phyloP scores from a whole-genome alignment of 2,113 vertebrate genomes.

The Aix galericulata region DNA sequence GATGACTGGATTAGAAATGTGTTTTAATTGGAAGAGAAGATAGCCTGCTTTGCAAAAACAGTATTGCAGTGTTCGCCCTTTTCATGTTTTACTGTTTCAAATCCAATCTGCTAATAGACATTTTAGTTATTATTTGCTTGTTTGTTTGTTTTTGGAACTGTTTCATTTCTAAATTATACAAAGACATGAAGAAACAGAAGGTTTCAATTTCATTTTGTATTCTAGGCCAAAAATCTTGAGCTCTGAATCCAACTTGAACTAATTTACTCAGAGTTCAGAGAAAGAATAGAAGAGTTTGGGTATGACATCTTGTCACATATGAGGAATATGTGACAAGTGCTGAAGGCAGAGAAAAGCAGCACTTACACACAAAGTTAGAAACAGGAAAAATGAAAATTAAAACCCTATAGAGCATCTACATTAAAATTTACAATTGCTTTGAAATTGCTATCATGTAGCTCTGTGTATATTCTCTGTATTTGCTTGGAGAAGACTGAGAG shows the following conservation, averaged over 20 bases:
- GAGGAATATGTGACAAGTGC: neutral
- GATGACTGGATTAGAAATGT: neutral
- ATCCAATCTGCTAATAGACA: neutral
- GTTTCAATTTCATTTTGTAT: neutral
- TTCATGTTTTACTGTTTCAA: neutral
- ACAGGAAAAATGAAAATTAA: neutral
- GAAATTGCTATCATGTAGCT: neutral
- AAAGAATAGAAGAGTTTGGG: neutral
- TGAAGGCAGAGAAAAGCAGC: neutral
- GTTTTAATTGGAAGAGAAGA: neutral
- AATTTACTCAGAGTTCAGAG: neutral
- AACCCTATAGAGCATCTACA: neutral
- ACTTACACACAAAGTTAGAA: neutral
- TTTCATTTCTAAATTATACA: neutral
- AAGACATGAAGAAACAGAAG: neutral
- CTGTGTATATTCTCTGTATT: too few species aligned
- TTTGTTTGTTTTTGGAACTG: neutral
- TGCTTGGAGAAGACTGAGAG: too few species aligned
- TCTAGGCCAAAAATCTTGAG: neutral
- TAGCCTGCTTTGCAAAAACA: neutral
- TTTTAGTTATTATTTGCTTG: neutral
- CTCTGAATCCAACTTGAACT: neutral
- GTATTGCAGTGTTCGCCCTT: neutral
- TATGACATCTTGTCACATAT: neutral
- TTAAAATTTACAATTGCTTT: neutral